A percentile compares a stretch with the other conserved stretches of the same genome.
Evolutionary conservation across 2,888 invertebrate genomes (phyloP).

Genomic region (Crioceris asparagi): DNA sequence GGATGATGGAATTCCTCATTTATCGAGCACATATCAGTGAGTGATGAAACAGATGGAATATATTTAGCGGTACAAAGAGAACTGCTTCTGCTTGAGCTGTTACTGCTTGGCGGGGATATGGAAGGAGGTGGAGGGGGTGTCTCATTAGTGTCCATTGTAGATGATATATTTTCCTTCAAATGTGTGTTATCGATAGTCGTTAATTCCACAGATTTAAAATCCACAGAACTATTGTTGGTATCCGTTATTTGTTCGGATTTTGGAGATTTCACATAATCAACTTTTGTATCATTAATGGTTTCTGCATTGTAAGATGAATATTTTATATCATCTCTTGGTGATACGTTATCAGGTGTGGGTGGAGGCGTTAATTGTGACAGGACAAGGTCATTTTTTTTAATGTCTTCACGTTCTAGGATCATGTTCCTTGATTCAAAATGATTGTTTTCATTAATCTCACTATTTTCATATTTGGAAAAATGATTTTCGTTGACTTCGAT

Average conservation of each 20-base stretch:
- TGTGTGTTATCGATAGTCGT: slow-evolving; percentile 1
- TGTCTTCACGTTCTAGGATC: no score
- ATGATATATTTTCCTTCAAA: neutral
- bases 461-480: slow-evolving; percentile 3
- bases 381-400: neutral
- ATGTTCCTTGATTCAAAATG: neutral
- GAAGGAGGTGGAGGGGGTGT: slow-evolving; percentile 20
- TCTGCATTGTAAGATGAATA: neutral
- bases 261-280: no score
- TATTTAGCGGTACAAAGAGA: slow-evolving; percentile 60
- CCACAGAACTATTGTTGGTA: no score
- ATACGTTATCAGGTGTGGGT: slow-evolving; percentile 29
- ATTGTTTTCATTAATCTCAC: slow-evolving; percentile 4
- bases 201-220: slow-evolving; percentile 18
- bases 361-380: slow-evolving; percentile 31
- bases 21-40: slow-evolving; percentile 46
- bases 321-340: slow-evolving; percentile 17
- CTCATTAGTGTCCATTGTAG: no score
- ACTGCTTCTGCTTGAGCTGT: slow-evolving; percentile 43
- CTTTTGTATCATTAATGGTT: no score
- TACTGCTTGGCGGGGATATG: slow-evolving; percentile 33
- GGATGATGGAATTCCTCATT: slow-evolving; percentile 11
- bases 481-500: slow-evolving; percentile 2
- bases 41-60: slow-evolving; percentile 48
- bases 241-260: neutral